A percentile compares a stretch with the other conserved stretches of the same genome.
phyloP scores from a whole-genome alignment of 2,888 invertebrate species.

The Subacronicta megacephala region DNA sequence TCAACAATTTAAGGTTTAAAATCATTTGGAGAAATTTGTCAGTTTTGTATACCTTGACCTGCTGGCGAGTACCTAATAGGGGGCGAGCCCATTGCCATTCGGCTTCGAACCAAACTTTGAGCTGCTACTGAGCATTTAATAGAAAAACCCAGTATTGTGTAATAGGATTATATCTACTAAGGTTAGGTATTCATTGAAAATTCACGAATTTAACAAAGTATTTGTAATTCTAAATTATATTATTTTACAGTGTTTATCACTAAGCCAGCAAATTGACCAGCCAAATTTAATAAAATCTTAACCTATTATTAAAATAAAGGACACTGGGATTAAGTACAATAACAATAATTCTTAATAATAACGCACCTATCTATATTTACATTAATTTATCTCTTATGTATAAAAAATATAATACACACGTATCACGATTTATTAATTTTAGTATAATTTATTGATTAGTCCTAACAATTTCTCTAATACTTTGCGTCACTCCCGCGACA shows the following conservation, averaged over 20 bases:
- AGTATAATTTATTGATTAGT: constrained; percentile 39
- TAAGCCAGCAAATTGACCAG: not conserved
- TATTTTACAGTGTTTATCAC: constrained; percentile 24
- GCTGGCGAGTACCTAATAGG: no score
- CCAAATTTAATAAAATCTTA: constrained; percentile 5
- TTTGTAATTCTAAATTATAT: constrained; percentile 7
- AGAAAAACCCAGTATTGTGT: no score
- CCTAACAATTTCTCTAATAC: constrained; percentile 80
- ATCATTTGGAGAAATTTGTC: no score
- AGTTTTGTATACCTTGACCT: no score
- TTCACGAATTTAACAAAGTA: constrained; percentile 18
- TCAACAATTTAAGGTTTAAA: no score
- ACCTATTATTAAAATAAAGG: not conserved
- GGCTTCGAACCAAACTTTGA: no score
- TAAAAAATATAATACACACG: constrained; percentile 19
- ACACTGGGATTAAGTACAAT: constrained; percentile 33
- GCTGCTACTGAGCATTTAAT: no score
- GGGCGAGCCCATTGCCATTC: no score
- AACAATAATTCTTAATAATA: constrained; percentile 28
- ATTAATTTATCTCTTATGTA: constrained; percentile 33
- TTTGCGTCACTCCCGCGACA: constrained; percentile 90
- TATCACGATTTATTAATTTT: constrained; percentile 32
- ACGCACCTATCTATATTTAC: constrained; percentile 52
- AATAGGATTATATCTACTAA: no score
- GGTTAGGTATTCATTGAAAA: no score